Base-by-base conservation (phyloP, 2,797 vertebrate genomes). In the Loriculus beryllinus region DNA sequence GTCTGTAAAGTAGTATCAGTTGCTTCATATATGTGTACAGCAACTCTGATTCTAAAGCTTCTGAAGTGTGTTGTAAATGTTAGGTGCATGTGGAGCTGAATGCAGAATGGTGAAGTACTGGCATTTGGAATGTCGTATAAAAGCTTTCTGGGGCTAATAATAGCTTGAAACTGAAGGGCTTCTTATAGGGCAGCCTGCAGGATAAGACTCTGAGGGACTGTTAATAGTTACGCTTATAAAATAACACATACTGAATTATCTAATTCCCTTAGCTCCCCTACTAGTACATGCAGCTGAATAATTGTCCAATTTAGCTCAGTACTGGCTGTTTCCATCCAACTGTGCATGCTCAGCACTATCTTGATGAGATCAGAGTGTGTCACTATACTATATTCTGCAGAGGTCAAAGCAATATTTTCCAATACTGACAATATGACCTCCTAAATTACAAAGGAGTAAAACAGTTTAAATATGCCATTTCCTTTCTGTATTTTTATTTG, bases 291-390 rank as follows among this genome's bases (percentile, higher is more conserved):
- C 54, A 72, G 62, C 78, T 92, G 91, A 89, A 76, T 49, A 74
- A 56, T 82, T 89, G 78, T 85, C 82, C 54, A 0, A 0, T 33
- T 88, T 10, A 69, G 72, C 91, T 89, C 31, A 2, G 69, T 18
- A 21, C 68, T 37, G 78, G 48, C 57, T 6, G 2, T 54, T 92
- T 60, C 77, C 48, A 52, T 48, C 33, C 0, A 0, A 5, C 64
- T 78, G 40, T 88, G 89, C 51, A 3, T 62, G 91, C 85, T 95
- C 91, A 84, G 90, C 91, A 37, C 70, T 90, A 10, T 76, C 72
- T 76, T 43, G 28, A 42, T 75, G 82, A 81, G 62, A 79, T 96
- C 87, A 86, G 33, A 62, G 37, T 78, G 76, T 78, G 77, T 88
- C 82, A 69, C 80, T 57, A 3, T 59, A 9, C 37, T 42, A 2